Evolutionary conservation across 2,888 invertebrate genomes (phyloP), one percentile per base, ranked within the genome.

Genomic region (Nephrotoma appendiculata): DNA sequence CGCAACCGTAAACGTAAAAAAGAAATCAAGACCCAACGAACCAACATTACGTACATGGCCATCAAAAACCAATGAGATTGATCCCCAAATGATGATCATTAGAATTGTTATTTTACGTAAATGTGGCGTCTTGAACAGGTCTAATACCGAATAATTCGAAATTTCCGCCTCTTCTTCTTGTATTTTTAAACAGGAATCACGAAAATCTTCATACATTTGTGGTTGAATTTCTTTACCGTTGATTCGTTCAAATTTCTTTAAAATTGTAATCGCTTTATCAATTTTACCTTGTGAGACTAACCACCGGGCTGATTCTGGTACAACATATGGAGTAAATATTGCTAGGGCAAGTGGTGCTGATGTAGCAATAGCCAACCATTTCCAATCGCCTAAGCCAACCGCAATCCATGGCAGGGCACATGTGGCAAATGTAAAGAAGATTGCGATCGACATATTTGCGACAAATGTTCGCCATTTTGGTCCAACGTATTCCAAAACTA

Each of bases 251-350:
- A 97, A 95, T 89, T 95, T 96, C 90, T 94, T 95, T 89, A 97
- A 93, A 83, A 97, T 97, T 0, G 91, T 92, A 9, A 97, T 92
- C 0, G 97, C 96, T 89, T 95, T 95, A 89, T 96, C 96, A 3
- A 96, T 93, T 90, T 95, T 94, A 2, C 97, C 97, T 92, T 97
- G 96, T 0, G 97, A 96, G 1, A 97, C 95, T 57, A 98, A 91
- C 97, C 97, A 97, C 95, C 97, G 94, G 0, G 97, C 97, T 88
- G 97, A 97, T 92, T 97, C 97, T 0, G 97, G 97, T 0, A 97
- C 95, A 19, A 96, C 89, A 93, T 94, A 95, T 0, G 96, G 96
- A 0, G 96, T 96, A 0, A 95, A 92, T 3, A 95, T 91, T 0
- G 95, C 95, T 86, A 96, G 90, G 0, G 94, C 91, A 87, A 97